A percentile compares a stretch with the other conserved stretches of the same genome.
These are phyloP conservation scores for Arenicola marina DNA, from an alignment of 2,888 invertebrate species.

Conservation along the genomic window DNA sequence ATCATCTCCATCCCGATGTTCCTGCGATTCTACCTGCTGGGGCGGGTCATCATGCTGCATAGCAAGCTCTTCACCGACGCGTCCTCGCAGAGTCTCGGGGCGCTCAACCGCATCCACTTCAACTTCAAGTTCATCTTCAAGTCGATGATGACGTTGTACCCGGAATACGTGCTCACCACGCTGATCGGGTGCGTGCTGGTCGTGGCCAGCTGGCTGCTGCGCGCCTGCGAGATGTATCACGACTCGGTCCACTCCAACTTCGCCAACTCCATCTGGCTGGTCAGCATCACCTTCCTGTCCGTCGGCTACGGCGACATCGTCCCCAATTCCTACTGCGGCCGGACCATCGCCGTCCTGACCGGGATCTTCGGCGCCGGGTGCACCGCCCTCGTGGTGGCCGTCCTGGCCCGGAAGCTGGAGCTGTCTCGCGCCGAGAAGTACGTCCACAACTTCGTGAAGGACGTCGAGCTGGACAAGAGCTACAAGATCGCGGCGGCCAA, in stretches of 20 bases:
- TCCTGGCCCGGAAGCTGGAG: constrained; percentile 56
- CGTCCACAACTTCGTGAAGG: constrained; percentile 60
- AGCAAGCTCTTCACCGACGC: constrained; percentile 58
- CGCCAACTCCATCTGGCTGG: constrained; percentile 59
- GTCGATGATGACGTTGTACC: constrained; percentile 58
- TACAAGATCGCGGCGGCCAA: constrained; percentile 53
- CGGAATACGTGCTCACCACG: constrained; percentile 54
- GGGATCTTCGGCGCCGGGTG: constrained; percentile 59
- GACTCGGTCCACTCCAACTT: constrained; percentile 45
- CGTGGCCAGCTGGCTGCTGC: constrained; percentile 54
- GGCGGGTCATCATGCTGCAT: constrained; percentile 57
- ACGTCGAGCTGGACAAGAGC: constrained; percentile 54
- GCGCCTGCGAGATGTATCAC: constrained; percentile 50
- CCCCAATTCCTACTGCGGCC: constrained; percentile 58
- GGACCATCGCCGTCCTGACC: constrained; percentile 56
- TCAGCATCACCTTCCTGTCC: constrained; percentile 59
- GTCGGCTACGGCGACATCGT: constrained; percentile 61
- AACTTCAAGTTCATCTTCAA: constrained; percentile 70
- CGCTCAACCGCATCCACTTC: constrained; percentile 96
- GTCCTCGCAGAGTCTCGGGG: constrained; percentile 59
- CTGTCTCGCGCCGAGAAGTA: constrained; percentile 58
- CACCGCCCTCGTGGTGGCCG: constrained; percentile 59
- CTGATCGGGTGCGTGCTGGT: constrained; percentile 51
- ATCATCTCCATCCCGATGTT: constrained; percentile 58
- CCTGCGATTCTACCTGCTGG: constrained; percentile 51